Percentiles rank a stretch among this genome's conserved stretches.
Evolutionary conservation across 2,797 vertebrate genomes (phyloP).

Genomic region (Iguana delicatissima): DNA sequence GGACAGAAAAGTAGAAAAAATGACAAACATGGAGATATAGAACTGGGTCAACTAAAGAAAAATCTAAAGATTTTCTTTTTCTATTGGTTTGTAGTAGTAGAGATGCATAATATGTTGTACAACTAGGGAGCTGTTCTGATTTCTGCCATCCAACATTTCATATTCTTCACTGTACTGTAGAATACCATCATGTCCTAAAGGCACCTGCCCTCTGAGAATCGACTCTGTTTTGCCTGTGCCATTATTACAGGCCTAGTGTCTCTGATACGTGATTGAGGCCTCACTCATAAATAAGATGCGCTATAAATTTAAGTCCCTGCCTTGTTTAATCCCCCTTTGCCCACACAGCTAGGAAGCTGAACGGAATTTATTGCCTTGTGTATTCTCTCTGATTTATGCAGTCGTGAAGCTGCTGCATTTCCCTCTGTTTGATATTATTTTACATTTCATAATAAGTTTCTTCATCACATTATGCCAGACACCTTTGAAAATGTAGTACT

Average conservation of each 20-base stretch:
- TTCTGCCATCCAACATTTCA: conserved; percentile 57
- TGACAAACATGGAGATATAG: conserved; percentile 44
- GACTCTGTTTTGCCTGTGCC: conserved; percentile 68
- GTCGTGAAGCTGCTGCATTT: conserved; percentile 74
- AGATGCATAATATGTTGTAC: conserved; percentile 40
- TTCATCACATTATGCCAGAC: conserved; percentile 73
- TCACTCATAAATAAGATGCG: conserved; percentile 77
- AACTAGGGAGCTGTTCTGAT: conserved; percentile 46
- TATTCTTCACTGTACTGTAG: conserved; percentile 32
- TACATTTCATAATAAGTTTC: conserved; percentile 70
- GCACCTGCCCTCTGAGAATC: conserved; percentile 67
- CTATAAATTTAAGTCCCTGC: conserved; percentile 78
- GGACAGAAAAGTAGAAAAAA: conserved; percentile 8
- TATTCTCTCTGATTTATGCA: conserved; percentile 77
- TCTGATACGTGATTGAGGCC: conserved; percentile 77
- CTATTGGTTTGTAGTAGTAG: conserved; percentile 21
- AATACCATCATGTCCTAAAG: conserved; percentile 67
- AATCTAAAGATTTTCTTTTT: conserved; percentile 44
- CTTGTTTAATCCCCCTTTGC: conserved; percentile 78
- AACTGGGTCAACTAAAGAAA: conserved; percentile 49
- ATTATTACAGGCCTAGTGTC: conserved; percentile 73
- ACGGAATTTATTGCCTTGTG: conserved; percentile 75
- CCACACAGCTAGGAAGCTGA: conserved; percentile 75
- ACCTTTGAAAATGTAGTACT: conserved; percentile 57
- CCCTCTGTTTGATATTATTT: conserved; percentile 75